Evolutionary conservation across 2,888 invertebrate genomes (phyloP), one percentile per base, ranked within the genome.

Genomic region (Punctoribates punctum): DNA sequence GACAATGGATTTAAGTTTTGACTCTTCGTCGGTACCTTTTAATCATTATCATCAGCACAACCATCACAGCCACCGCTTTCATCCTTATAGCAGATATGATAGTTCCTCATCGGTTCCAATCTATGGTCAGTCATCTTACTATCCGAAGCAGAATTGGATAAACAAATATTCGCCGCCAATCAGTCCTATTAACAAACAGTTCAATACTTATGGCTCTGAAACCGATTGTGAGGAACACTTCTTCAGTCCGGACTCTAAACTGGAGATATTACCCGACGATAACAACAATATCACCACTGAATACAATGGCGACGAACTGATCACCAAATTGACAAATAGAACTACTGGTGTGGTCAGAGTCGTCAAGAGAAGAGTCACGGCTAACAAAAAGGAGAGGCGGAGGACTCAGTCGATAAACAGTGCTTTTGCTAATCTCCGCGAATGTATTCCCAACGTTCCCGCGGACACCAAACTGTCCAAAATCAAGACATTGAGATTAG

Each of bases 381-480:
- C 96, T 23, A 96, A 96, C 84, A 94, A 94, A 85, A 97, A 97
- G 83, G 96, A 97, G 83, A 84, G 96, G 13, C 85, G 95, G 79
- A 86, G 96, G 74, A 97, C 96, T 0, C 92, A 93, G 83, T 94
- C 93, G 80, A 97, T 97, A 79, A 97, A 97, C 85, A 94, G 92
- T 73, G 96, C 96, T 0, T 97, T 96, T 83, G 91, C 94, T 0
- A 93, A 94, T 82, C 86, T 97, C 0, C 85, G 96, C 17, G 94
- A 95, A 79, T 93, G 95, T 84, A 97, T 97, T 81, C 97, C 97
- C 0, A 96, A 96, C 82, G 96, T 97, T 0, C 96, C 96, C 0
- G 90, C 93, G 0, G 96, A 97, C 83, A 97, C 96, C 0, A 97
- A 96, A 85, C 85, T 96, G 38, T 94, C 94, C 17, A 88, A 94